phyloP scores from a whole-genome alignment of 2,888 invertebrate genomes.

The Crematogaster levior region DNA sequence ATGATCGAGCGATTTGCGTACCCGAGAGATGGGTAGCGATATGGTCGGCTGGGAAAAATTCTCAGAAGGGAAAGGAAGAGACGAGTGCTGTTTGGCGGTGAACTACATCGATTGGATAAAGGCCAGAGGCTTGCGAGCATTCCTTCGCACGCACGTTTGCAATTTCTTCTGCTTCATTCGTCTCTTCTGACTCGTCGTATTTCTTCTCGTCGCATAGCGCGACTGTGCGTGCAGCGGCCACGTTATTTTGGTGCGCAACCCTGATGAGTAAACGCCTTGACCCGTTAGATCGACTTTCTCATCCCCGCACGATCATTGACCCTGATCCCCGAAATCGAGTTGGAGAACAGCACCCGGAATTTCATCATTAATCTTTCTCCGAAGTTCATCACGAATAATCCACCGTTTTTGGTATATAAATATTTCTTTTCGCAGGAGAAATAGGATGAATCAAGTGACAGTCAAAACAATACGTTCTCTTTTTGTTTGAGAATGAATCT shows the following conservation, averaged over 20 bases:
- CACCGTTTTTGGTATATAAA: neutral
- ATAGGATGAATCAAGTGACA: neutral
- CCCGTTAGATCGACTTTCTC: constrained; percentile 39
- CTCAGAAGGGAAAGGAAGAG: constrained; percentile 42
- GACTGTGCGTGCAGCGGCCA: neutral
- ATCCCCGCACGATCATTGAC: constrained; percentile 2
- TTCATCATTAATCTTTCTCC: neutral
- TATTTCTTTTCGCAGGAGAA: neutral
- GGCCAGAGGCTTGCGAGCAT: constrained; percentile 67
- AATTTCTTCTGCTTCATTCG: constrained; percentile 45
- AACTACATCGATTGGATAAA: constrained; percentile 69
- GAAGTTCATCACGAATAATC: neutral
- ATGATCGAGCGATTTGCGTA: constrained; percentile 50
- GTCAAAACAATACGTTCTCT: neutral
- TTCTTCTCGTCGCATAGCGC: constrained; percentile 44
- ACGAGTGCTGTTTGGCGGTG: constrained; percentile 61
- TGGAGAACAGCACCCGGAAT: neutral
- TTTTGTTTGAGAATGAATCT: neutral
- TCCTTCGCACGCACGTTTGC: constrained; percentile 57
- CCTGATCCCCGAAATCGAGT: neutral
- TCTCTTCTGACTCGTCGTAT: constrained; percentile 35
- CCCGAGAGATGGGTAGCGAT: constrained; percentile 12
- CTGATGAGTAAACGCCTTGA: constrained; percentile 50
- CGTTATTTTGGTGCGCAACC: constrained; percentile 62
- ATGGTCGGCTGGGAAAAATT: constrained; percentile 18